Base-by-base conservation (phyloP, 2,888 invertebrate species). In the Hoplodrina ambigua region DNA sequence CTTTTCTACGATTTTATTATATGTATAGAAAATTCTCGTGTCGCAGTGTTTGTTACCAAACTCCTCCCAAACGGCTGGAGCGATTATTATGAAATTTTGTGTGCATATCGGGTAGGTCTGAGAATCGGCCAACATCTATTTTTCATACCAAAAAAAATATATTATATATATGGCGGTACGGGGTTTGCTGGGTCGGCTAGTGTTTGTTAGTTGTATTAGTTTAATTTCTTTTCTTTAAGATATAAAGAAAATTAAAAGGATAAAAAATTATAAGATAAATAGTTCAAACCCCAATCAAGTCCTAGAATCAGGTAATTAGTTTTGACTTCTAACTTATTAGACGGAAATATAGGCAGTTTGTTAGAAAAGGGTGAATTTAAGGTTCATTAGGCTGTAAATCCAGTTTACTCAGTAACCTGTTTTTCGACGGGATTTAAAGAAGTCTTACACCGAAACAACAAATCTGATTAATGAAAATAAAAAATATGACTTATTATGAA, bases 321-420 rank as follows among this genome's bases (percentile, higher is more conserved):
- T 50, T 67, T 53, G 52, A 58, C 44, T 25, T 71, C 10, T 10
- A 56, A 52, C 17, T 59, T 63, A 71, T 52, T 59, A 49, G 54
- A 52, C 46, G 52, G 20, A 71, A 59, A 52, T 59, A 62, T 50
- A 52, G 54, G 37, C 58, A 20, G n/a, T 63, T 46, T 20, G 13
- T n/a, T 72, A 15, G 58, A 69, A 11, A 2, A 17, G 5, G 17
- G 30, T 41, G 11, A 50, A 77, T 63, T 74, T 60, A 50, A 60
- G 52, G 52, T 20, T 20, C n/a, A 58, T 44, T 25, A 67, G 37
- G 11, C 20, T 62, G 33, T 13, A 25, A 19, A 30, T 54, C 10
- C 7, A 33, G 55, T 71, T 46, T 50, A 62, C 25, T 44, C 15
- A 13, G 61, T 30, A 58, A 52, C 62, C 50, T 77, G 30, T 30